A percentile compares a stretch with the other conserved stretches of the same genome.
phyloP scores from a whole-genome alignment of 2,888 invertebrate species.

The Trichacis sp. region DNA sequence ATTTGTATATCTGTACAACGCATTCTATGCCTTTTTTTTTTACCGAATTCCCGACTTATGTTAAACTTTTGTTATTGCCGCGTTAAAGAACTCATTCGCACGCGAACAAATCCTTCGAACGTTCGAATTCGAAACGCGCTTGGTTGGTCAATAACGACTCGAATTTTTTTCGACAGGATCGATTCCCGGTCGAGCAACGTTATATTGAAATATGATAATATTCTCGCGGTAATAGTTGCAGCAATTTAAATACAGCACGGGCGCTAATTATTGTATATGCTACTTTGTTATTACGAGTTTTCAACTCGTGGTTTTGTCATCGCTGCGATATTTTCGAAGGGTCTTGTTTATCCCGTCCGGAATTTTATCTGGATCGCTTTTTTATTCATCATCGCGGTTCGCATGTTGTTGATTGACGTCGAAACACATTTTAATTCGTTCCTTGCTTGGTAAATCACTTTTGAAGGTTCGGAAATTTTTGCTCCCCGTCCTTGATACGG shows the following conservation, averaged over 20 bases:
- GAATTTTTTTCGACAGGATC: neutral
- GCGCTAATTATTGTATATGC: slow-evolving; percentile 28
- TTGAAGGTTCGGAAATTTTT: neutral
- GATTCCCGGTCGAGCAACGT: neutral
- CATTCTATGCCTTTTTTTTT: neutral
- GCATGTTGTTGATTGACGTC: slow-evolving; percentile 23
- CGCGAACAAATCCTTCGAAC: neutral
- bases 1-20: neutral
- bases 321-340: slow-evolving; percentile 26
- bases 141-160: neutral
- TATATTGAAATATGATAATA: slow-evolving; percentile 19
- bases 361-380: too few species aligned
- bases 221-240: slow-evolving; percentile 28
- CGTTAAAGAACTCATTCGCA: neutral
- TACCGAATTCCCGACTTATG: neutral
- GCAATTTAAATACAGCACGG: slow-evolving; percentile 29
- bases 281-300: slow-evolving; percentile 22
- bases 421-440: slow-evolving; percentile 14
- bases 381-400: too few species aligned
- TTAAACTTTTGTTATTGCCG: neutral
- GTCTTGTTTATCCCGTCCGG: slow-evolving; percentile 29
- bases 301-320: slow-evolving; percentile 27
- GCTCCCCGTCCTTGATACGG: neutral
- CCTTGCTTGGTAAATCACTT: neutral
- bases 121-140: neutral